Percentiles rank a stretch among this genome's conserved stretches.
These are phyloP conservation scores for Rhinopomastus cyanomelas DNA, from an alignment of 2,113 vertebrate species.

Conservation along the genomic window DNA sequence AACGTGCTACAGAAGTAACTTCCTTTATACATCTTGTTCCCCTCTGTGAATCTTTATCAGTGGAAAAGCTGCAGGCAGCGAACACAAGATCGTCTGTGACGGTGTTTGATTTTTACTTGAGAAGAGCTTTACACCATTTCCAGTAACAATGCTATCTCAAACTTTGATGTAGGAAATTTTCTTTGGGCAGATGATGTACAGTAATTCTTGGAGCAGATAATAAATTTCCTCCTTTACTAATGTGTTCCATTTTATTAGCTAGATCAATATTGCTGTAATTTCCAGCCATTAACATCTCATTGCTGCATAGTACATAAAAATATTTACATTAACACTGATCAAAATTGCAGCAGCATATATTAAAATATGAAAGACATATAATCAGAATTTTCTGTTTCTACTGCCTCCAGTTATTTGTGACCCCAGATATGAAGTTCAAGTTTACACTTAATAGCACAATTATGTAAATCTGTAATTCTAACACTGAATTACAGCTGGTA, in stretches of 20 bases:
- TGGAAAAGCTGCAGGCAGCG: conserved; percentile 11
- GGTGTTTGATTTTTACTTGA: not conserved
- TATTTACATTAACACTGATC: conserved; percentile 81
- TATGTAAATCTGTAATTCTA: conserved; percentile 83
- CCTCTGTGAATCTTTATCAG: conserved; percentile 6
- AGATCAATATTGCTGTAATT: conserved; percentile 82
- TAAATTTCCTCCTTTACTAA: conserved; percentile 71
- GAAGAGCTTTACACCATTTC: conserved; percentile 1
- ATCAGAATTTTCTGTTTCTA: conserved; percentile 79
- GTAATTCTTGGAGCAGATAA: conserved; percentile 64
- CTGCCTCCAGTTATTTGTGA: conserved; percentile 83
- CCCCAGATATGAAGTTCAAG: conserved; percentile 80
- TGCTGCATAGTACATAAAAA: conserved; percentile 77
- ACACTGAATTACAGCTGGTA: conserved; percentile 82
- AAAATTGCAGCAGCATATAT: conserved; percentile 76
- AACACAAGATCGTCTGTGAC: not conserved
- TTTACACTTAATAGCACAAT: conserved; percentile 84
- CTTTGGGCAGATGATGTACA: conserved; percentile 64
- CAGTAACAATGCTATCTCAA: conserved; percentile 33
- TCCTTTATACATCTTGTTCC: not conserved
- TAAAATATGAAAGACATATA: conserved; percentile 83
- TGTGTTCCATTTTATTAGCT: conserved; percentile 79
- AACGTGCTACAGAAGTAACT: not conserved
- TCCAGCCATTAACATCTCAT: conserved; percentile 78
- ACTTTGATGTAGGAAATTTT: conserved; percentile 50